Percentiles rank a stretch among this genome's conserved stretches.
Conservation (phyloP, 1,140 invertebrate species). For the Chymomyza costata region DNA sequence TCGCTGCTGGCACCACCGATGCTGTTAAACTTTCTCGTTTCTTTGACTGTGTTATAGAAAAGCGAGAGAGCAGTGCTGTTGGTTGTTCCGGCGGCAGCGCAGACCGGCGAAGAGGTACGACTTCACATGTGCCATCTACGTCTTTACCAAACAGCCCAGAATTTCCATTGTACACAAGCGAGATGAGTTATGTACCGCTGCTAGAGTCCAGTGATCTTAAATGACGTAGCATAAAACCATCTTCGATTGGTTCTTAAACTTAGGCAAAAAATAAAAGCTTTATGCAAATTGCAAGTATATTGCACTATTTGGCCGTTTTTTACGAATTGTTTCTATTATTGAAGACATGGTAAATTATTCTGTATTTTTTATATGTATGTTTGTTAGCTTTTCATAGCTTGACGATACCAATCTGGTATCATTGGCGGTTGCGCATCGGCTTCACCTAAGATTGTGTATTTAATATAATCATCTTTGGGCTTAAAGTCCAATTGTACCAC, state of each 20-base stretch:
- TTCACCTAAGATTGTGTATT: constrained; percentile 13
- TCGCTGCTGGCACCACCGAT: constrained; percentile 94
- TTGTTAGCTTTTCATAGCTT: not conserved
- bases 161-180: constrained; percentile 10
- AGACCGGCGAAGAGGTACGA: constrained; percentile 43
- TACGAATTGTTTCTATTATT: no score
- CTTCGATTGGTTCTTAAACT: not conserved
- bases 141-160: constrained; percentile 15
- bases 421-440: constrained; percentile 14
- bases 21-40: constrained; percentile 94
- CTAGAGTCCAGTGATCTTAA: constrained; percentile 50
- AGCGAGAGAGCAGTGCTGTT: constrained; percentile 79
- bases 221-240: constrained; percentile 6
- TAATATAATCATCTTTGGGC: not conserved
- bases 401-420: constrained; percentile 19
- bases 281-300: no score
- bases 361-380: not conserved
- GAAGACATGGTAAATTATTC: no score
- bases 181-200: constrained; percentile 27
- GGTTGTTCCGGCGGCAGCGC: constrained; percentile 76
- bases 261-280: no score
- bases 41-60: constrained; percentile 94
- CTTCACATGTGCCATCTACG: constrained; percentile 3
- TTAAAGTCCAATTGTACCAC: constrained; percentile 33
- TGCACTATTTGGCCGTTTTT: no score